These are phyloP conservation scores for Saccostrea echinata DNA, from an alignment of 1,140 invertebrate genomes.

Conservation along the genomic window DNA sequence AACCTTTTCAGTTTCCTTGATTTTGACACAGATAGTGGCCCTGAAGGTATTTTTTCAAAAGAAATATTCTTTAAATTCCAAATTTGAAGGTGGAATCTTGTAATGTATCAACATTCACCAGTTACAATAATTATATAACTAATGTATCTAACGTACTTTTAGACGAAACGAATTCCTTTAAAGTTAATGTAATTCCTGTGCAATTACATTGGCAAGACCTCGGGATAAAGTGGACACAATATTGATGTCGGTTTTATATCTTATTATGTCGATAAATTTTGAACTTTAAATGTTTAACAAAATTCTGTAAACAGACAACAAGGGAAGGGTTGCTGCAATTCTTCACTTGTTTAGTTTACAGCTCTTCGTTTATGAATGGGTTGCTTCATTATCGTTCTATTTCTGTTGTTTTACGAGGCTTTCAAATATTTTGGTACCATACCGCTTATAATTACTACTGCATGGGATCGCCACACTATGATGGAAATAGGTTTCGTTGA, in stretches of 20 bases:
- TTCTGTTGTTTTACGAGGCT: neutral
- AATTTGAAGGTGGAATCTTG: no score
- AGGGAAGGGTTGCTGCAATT: neutral
- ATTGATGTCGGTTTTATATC: neutral
- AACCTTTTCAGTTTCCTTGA: no score
- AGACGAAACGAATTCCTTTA: no score
- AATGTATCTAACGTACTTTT: no score
- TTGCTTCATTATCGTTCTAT: neutral
- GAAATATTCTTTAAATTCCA: no score
- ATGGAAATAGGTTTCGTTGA: conserved; percentile 20
- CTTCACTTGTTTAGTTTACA: neutral
- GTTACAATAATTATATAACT: no score
- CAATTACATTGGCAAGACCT: neutral
- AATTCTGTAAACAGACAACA: conserved; percentile 18
- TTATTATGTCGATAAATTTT: neutral
- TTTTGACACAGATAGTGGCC: no score
- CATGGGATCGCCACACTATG: neutral
- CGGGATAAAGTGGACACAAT: neutral
- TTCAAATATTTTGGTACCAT: neutral
- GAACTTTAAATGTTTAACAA: neutral
- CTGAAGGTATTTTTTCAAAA: no score
- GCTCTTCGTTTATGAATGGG: neutral
- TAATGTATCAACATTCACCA: no score
- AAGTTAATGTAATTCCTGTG: neutral
- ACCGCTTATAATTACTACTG: neutral